These are phyloP conservation scores for Nerophis ophidion DNA, from an alignment of 2,113 vertebrate species.

Conservation along the genomic window DNA sequence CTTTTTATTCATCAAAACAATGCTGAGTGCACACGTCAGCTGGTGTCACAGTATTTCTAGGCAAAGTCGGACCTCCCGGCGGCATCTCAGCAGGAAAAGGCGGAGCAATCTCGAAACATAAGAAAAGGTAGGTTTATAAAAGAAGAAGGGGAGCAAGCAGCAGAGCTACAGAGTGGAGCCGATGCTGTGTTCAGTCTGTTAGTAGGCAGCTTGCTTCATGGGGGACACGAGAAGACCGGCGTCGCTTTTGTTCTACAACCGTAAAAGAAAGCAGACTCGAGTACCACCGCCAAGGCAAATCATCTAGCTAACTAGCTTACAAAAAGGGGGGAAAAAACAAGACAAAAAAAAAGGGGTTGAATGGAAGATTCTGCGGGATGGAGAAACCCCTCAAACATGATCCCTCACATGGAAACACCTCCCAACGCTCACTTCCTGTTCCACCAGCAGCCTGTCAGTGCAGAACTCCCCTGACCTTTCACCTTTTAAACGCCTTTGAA, in stretches of 20 bases:
- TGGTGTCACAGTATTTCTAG: constrained; percentile 46
- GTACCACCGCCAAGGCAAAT: not conserved
- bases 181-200: not conserved
- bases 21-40: constrained; percentile 12
- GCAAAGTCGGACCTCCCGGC: constrained; percentile 29
- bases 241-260: no score
- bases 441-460: no score
- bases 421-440: no score
- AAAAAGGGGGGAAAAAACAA: no score
- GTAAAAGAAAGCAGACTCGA: not conserved
- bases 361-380: no score
- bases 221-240: no score
- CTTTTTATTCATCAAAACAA: constrained; percentile 68
- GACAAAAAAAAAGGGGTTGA: no score
- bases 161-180: not conserved
- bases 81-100: constrained; percentile 22
- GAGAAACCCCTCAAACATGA: no score
- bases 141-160: not conserved
- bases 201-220: no score
- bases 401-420: no score
- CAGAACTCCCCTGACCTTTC: no score
- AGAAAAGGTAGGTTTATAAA: constrained; percentile 7
- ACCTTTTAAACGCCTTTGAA: no score
- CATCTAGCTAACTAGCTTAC: not conserved
- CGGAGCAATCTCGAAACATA: constrained; percentile 29